Evolutionary conservation across 2,797 vertebrate species (phyloP).

Genomic region (Silurus aristotelis): DNA sequence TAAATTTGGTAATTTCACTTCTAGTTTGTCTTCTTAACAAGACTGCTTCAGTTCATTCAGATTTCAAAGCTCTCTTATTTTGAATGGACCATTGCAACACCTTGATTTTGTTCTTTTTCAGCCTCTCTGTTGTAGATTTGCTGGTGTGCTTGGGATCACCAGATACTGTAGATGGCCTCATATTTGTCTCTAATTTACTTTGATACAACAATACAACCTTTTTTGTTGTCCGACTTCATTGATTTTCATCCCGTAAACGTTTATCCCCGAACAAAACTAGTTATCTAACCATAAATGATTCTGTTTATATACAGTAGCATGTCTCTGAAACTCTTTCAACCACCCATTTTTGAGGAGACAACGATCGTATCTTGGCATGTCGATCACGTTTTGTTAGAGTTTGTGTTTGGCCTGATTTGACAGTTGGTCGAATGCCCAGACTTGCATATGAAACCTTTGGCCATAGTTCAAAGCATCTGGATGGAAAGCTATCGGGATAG

Average conservation of each 20-base stretch:
- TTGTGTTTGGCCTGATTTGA: background rate
- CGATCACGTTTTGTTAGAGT: background rate
- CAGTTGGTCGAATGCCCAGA: slow-evolving; percentile 10
- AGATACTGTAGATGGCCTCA: too few relatives aligned
- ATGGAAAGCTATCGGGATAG: background rate
- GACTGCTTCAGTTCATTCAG: too few relatives aligned
- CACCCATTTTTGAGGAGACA: background rate
- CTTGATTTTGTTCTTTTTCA: too few relatives aligned
- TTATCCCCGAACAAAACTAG: background rate
- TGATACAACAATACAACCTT: background rate
- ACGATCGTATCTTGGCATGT: background rate
- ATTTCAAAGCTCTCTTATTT: too few relatives aligned
- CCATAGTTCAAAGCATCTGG: background rate
- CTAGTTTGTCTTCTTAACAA: too few relatives aligned
- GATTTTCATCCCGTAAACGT: too few relatives aligned
- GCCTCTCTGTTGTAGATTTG: too few relatives aligned
- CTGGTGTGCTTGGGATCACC: too few relatives aligned
- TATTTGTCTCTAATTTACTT: too few relatives aligned
- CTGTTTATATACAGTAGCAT: too few relatives aligned
- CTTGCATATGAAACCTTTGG: background rate
- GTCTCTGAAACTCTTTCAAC: background rate
- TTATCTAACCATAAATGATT: background rate
- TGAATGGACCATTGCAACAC: too few relatives aligned
- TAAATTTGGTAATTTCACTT: too few relatives aligned
- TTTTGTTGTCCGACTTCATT: background rate